Base-by-base conservation (phyloP, 2,797 vertebrate species). In the Lepus townsendii region DNA sequence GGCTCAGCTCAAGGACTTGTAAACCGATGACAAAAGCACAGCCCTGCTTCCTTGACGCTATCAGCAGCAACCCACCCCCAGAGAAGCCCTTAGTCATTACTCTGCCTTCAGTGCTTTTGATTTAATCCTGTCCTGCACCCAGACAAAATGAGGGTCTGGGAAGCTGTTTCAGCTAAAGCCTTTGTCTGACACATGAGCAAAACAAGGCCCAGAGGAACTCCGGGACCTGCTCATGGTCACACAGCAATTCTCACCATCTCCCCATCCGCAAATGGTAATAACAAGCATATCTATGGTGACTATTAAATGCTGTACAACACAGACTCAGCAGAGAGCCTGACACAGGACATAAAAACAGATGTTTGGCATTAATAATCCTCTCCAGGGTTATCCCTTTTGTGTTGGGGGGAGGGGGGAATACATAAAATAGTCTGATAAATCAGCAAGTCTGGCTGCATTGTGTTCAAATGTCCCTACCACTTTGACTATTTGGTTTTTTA, bases 291-390 rank as follows among this genome's bases (percentile, higher is more conserved):
- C 78, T 71, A 26, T 24, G 57, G 10, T 3, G 27, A 27, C 78
- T 38, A 76, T 54, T 17, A 66, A 89, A 72, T 66, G 63, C 38
- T 26, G 57, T 22, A 38, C 69, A 26, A 63, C 27, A 83, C 80
- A 91, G 60, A 42, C 30, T 35, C 71, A 50, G 65, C 65, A 60
- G 38, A 47, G 71, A 4, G n/a, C 78, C 52, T 50, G 75, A 82
- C 65, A n/a, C 27, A 65, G 62, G 80, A 83, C 73, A 83, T 72
- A 27, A 42, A 96, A 93, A 17, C 92, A 76, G 71, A 38, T 76
- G 54, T 50, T 76, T 54, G 62, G 68, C 52, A 50, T 72, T 60
- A 66, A 76, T 27, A 35, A n/a, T 42, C 69, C 65, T 83, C 30
- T 93, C 66, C 54, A 26, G 77, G 78, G 20, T 92, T 50, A 91